Conservation (phyloP, 1,140 invertebrate genomes). For the Melanaphis sacchari region DNA sequence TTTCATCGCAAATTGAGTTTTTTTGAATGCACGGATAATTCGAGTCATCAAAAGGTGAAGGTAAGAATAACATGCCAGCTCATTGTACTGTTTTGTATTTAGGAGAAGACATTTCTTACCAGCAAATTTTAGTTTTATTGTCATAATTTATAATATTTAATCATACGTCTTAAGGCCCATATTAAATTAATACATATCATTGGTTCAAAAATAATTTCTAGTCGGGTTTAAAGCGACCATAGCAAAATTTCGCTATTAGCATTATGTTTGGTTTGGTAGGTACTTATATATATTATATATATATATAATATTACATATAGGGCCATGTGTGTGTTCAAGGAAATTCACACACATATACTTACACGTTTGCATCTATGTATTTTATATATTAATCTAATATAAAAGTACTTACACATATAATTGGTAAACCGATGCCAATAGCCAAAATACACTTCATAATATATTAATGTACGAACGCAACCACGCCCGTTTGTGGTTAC, state of each 20-base stretch:
- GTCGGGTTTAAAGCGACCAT: background rate
- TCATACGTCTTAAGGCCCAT: no score
- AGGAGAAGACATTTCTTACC: no score
- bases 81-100: no score
- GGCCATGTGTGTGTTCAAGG: background rate
- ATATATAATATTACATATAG: no score
- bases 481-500: constrained; percentile 44
- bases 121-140: no score
- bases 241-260: background rate
- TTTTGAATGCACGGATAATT: no score
- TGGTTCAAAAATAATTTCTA: background rate
- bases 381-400: background rate
- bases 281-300: background rate
- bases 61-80: no score
- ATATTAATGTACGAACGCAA: background rate
- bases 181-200: no score
- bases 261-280: background rate
- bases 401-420: background rate
- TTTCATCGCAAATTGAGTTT: background rate
- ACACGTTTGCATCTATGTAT: background rate
- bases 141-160: no score
- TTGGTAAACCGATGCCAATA: constrained; percentile 21
- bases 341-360: background rate
- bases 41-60: no score
- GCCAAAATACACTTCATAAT: background rate